Conservation (phyloP, 2,113 vertebrate genomes). For the Chloropsis cyanopogon region DNA sequence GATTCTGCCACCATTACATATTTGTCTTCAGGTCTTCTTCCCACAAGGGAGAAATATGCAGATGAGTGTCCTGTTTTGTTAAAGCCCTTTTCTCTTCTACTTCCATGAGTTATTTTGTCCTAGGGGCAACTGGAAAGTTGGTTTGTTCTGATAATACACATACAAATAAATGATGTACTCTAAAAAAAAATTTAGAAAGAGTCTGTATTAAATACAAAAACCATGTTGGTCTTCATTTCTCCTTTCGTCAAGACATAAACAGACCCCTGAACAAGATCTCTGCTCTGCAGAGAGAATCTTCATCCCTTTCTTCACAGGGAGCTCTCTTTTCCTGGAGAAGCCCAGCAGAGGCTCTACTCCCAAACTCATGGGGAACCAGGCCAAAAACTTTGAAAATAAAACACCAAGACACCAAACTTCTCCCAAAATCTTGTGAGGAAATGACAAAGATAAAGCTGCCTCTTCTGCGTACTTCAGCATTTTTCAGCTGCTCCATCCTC, state of each 20-base stretch:
- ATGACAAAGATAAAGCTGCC: neutral
- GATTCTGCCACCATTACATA: neutral
- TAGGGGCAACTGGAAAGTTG: neutral
- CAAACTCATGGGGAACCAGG: fast-evolving
- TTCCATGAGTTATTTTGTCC: neutral
- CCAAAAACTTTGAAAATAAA: neutral
- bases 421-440: neutral
- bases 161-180: neutral
- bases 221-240: neutral
- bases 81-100: neutral
- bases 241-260: neutral
- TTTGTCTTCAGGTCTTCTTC: neutral
- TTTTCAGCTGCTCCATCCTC: neutral
- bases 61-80: neutral
- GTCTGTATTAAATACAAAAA: neutral
- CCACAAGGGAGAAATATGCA: slow-evolving; percentile 16
- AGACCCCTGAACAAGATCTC: neutral
- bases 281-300: neutral
- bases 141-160: neutral
- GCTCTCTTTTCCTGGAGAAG: neutral
- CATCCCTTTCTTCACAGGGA: neutral
- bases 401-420: neutral
- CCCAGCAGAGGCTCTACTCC: neutral
- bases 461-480: neutral
- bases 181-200: neutral